Base-by-base conservation (phyloP, 2,113 vertebrate genomes). In the Xiphophorus couchianus region DNA sequence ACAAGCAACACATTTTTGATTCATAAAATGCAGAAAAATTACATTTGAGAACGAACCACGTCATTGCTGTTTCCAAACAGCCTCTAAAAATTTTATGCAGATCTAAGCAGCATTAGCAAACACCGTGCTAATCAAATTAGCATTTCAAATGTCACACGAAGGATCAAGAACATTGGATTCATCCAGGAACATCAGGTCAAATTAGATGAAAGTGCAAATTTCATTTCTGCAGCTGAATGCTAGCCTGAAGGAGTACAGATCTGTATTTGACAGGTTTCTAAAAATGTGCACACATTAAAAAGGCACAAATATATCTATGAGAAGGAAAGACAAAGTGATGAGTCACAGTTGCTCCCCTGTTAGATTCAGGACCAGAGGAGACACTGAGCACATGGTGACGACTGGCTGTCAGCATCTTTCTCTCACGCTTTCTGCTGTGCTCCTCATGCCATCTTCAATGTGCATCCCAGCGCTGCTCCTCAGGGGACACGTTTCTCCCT, bases 371-470 rank as follows among this genome's bases (percentile, higher is more conserved):
- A 75, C 66, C 78, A 27, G 60, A 61, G 67, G 29, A 80, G 51
- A 62, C 63, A 0, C 6, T 30, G 72, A 83, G 68, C 73, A 60
- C 71, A 74, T 54, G 60, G 77, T 72, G 77, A 74, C 27, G 12
- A 79, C 44, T 61, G 71, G 75, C 80, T 88, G 81, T 82, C 81
- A 82, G 69, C 75, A 69, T 58, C 76, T 85, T 76, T 85, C 62
- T 74, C 67, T 71, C 67, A 71, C 76, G 76, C 65, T 58, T 66
- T 81, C 72, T 79, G 44, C 71, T 74, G 62, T 48, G 76, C 42
- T 58, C 64, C 66, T 3, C 62, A 77, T 78, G 78, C 70, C 82
- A 78, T 78, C 81, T 82, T 88, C 76, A 85, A 83, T 81, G 88
- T 82, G 69, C 76, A 75, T 15, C 68, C 66, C 63, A 58, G 27